A percentile compares a stretch with the other conserved stretches of the same genome.
Evolutionary conservation across 2,797 vertebrate genomes (phyloP).

Genomic region (Erethizon dorsatum): DNA sequence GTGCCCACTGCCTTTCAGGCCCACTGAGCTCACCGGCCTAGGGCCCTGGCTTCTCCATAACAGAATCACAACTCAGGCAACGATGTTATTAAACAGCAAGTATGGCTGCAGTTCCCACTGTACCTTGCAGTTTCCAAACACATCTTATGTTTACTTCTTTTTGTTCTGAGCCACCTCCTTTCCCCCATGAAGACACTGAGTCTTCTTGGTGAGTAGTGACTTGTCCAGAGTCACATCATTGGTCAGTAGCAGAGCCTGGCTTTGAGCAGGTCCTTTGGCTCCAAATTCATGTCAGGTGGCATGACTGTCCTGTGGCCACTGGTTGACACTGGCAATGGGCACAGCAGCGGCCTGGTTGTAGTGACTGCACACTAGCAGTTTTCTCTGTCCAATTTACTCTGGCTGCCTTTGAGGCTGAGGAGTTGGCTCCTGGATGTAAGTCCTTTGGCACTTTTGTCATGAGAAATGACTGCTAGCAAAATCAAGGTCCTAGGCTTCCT

Average conservation of each 20-base stretch:
- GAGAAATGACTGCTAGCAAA: not conserved
- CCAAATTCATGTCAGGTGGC: not conserved
- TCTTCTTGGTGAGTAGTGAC: not conserved
- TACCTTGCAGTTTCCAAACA: not conserved
- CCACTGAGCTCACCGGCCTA: not conserved
- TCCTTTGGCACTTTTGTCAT: not conserved
- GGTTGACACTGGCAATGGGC: not conserved
- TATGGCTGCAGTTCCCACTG: not conserved
- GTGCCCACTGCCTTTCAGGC: not conserved
- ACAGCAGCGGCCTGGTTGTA: not conserved
- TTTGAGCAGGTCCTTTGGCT: not conserved
- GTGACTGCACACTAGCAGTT: not conserved
- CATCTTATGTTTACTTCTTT: not conserved
- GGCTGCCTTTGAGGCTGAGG: not conserved
- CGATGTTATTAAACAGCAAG: not conserved
- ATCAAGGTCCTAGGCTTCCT: not conserved
- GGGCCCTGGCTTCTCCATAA: not conserved
- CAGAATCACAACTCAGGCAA: not conserved
- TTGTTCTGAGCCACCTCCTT: not conserved
- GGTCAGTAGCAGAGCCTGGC: not conserved
- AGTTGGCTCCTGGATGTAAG: too few species aligned
- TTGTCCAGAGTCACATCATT: not conserved
- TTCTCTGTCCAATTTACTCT: not conserved
- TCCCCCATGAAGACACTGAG: not conserved
- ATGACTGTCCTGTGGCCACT: not conserved